These are phyloP conservation scores for Meriones psammophilus DNA, from an alignment of 2,797 vertebrate species.

Conservation along the genomic window DNA sequence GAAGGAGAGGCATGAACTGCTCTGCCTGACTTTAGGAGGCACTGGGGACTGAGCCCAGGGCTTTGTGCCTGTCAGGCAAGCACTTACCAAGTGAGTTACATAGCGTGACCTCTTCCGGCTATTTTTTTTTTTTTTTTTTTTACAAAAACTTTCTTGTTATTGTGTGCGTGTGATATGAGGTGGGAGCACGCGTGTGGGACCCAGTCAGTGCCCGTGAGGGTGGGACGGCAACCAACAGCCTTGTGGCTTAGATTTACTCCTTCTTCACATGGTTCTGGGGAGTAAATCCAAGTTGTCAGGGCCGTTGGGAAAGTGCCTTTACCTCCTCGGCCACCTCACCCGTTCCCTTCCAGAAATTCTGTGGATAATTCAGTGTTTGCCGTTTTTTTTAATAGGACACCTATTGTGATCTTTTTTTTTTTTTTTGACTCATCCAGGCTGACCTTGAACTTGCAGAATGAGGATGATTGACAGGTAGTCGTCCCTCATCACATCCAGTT, in stretches of 20 bases:
- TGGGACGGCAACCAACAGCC: neutral
- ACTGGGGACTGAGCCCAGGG: neutral
- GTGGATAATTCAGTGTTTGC: constrained; percentile 30
- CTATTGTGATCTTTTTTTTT: too few species aligned
- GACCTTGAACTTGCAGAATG: constrained; percentile 20
- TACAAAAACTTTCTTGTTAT: neutral
- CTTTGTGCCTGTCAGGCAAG: neutral
- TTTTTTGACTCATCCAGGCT: too few species aligned
- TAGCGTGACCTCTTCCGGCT: neutral
- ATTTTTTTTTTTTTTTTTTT: neutral
- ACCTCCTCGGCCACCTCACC: neutral
- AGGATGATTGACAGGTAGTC: too few species aligned
- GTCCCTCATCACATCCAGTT: too few species aligned
- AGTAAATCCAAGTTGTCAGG: neutral
- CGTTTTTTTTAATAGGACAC: neutral
- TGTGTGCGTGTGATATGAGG: neutral
- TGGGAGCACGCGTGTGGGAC: neutral
- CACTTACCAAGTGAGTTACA: neutral
- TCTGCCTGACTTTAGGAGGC: neutral
- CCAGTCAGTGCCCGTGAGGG: too few species aligned
- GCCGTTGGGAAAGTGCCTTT: too few species aligned
- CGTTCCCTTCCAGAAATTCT: neutral
- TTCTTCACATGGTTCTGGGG: neutral
- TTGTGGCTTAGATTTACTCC: neutral
- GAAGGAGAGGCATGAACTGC: neutral